Evolutionary conservation across 2,113 vertebrate species (phyloP).

Genomic region (Cichladusa arquata): DNA sequence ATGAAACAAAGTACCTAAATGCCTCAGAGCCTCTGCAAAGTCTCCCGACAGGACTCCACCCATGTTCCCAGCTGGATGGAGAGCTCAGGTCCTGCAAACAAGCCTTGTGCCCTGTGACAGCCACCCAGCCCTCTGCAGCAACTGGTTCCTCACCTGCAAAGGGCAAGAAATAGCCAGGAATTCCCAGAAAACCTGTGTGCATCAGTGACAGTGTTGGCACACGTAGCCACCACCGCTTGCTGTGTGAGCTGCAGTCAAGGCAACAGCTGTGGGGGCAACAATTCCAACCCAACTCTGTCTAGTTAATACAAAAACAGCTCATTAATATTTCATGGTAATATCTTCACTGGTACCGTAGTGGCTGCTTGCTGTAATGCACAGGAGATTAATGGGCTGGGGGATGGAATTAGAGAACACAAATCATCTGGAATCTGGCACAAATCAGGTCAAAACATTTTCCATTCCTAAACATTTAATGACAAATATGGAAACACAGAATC

Average conservation of each 20-base stretch:
- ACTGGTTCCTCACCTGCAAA: fast-evolving
- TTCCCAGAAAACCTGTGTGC: neutral
- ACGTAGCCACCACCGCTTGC: neutral
- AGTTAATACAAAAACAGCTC: neutral
- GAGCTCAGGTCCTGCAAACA: neutral
- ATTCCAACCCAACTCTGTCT: neutral
- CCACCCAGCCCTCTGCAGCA: neutral
- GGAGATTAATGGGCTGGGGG: neutral
- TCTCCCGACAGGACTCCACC: fast-evolving
- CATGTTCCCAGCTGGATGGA: neutral
- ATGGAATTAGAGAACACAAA: neutral
- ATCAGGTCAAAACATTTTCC: neutral
- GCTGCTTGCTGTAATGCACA: neutral
- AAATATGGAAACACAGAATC: neutral
- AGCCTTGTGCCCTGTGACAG: fast-evolving
- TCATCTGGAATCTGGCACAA: neutral
- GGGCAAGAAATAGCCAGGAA: neutral
- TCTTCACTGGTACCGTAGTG: fast-evolving
- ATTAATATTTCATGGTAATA: neutral
- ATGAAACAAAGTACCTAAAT: neutral
- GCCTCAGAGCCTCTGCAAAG: neutral
- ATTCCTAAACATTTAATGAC: neutral
- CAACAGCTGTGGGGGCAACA: neutral
- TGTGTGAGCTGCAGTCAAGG: neutral
- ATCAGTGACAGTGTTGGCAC: neutral